These are phyloP conservation scores for Chondrosia reniformis DNA, from an alignment of 37 sponge, comb jelly and placozoan species.

Conservation along the genomic window DNA sequence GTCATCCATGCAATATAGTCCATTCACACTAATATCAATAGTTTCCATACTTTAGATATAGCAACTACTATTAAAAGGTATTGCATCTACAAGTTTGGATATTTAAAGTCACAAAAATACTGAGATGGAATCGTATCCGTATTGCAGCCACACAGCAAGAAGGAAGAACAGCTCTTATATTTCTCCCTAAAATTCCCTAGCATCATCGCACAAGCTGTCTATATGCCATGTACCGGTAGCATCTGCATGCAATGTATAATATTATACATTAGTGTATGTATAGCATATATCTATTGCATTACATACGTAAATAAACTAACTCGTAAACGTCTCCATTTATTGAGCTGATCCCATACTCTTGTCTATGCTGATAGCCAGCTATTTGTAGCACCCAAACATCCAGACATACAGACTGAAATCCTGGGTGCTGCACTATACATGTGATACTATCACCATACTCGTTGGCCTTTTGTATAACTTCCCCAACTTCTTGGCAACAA, in stretches of 20 bases:
- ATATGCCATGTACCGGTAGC: background rate
- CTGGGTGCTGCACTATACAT: background rate
- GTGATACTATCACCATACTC: background rate
- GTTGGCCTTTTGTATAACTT: background rate
- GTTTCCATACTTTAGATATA: too few relatives aligned
- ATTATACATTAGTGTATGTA: too few relatives aligned
- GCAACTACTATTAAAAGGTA: too few relatives aligned
- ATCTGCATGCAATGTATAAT: background rate
- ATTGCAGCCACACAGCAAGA: background rate
- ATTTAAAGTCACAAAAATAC: background rate
- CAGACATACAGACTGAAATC: background rate
- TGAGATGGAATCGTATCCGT: background rate
- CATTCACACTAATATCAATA: too few relatives aligned
- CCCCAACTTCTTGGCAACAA: background rate
- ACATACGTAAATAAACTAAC: too few relatives aligned
- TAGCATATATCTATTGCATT: too few relatives aligned
- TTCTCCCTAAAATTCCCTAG: background rate
- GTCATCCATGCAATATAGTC: too few relatives aligned
- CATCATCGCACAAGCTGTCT: background rate
- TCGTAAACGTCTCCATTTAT: too few relatives aligned
- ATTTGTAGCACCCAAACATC: background rate
- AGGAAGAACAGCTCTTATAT: background rate
- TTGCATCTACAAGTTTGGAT: background rate
- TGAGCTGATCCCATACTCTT: background rate
- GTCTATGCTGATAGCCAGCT: background rate